Percentiles rank a stretch among this genome's conserved stretches.
Evolutionary conservation across 2,888 invertebrate species (phyloP).

Genomic region (Eupithecia abbreviata): DNA sequence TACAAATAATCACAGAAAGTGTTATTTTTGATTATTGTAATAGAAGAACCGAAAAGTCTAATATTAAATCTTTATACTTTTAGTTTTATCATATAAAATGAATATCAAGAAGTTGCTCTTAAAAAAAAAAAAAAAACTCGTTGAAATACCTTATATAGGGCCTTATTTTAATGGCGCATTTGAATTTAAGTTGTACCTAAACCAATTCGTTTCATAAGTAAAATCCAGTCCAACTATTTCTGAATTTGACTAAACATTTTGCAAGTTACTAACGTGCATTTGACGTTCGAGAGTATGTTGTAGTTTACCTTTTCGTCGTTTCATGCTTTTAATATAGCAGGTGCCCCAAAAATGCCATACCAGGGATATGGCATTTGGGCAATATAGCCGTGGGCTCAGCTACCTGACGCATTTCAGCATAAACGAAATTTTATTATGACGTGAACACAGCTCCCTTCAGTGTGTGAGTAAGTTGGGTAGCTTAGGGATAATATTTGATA

Average conservation of each 20-base stretch:
- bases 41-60: background rate
- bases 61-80: background rate
- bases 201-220: background rate
- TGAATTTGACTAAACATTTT: background rate
- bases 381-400: conserved; percentile 47
- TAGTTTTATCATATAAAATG: background rate
- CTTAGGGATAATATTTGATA: background rate
- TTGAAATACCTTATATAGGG: too few species aligned
- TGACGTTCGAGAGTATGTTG: conserved; percentile 22
- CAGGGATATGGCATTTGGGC: conserved; percentile 47
- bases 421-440: conserved; percentile 51
- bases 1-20: too few species aligned
- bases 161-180: too few species aligned
- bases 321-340: conserved; percentile 42
- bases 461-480: background rate
- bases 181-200: background rate
- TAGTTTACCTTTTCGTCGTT: conserved; percentile 40
- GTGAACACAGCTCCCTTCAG: background rate
- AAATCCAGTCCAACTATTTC: background rate
- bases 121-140: too few species aligned
- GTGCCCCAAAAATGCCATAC: conserved; percentile 38
- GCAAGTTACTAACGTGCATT: conserved; percentile 4
- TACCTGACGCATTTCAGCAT: conserved; percentile 48
- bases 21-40: too few species aligned
- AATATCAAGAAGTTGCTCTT: background rate